phyloP scores from a whole-genome alignment of 2,888 invertebrate genomes.

The Cryptocephalus moraei region DNA sequence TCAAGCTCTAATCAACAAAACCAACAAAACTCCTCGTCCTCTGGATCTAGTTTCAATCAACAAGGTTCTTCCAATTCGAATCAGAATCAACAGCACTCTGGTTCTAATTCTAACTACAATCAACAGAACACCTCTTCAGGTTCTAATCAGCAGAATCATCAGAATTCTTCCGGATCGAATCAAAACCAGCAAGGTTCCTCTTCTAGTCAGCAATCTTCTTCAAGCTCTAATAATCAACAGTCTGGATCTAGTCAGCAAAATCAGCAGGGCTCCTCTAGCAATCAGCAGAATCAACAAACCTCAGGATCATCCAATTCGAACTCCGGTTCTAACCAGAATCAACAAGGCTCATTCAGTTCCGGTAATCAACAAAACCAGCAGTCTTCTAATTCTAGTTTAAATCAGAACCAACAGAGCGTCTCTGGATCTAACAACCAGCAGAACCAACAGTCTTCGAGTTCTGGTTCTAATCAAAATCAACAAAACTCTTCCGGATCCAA shows the following conservation, averaged over 20 bases:
- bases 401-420: slow-evolving; percentile 9
- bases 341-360: slow-evolving; percentile 6
- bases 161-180: neutral
- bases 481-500: neutral
- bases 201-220: neutral
- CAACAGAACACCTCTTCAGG: neutral
- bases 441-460: slow-evolving; percentile 7
- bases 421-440: slow-evolving; percentile 3
- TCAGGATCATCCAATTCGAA: slow-evolving; percentile 1
- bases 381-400: neutral
- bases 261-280: slow-evolving; percentile 5
- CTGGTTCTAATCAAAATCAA: slow-evolving; percentile 1
- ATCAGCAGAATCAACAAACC: slow-evolving; percentile 2
- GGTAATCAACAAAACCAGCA: slow-evolving; percentile 3
- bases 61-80: neutral
- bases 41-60: slow-evolving; percentile 1
- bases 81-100: neutral
- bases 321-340: slow-evolving; percentile 7
- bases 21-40: slow-evolving; percentile 1
- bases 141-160: neutral
- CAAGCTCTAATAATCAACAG: slow-evolving; percentile 2
- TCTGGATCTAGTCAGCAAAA: slow-evolving; percentile 5
- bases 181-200: neutral
- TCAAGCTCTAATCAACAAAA: neutral
- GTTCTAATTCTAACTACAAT: neutral